Conservation (phyloP, 2,113 vertebrate genomes). For the Varanus komodoensis region DNA sequence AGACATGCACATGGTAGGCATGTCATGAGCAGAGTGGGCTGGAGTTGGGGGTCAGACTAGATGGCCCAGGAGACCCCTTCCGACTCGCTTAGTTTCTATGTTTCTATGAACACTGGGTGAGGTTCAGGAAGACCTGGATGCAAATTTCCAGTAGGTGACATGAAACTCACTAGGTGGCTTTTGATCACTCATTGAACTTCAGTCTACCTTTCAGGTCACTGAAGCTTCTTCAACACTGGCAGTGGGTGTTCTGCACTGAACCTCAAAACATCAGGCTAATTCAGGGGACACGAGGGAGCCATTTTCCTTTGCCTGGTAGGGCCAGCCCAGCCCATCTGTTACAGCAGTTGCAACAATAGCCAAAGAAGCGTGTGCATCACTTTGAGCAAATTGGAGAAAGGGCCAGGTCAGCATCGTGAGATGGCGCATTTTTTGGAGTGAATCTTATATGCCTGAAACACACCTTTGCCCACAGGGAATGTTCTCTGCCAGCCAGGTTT, state of each 20-base stretch:
- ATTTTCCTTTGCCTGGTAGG: no score
- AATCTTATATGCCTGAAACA: background rate
- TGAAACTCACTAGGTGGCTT: background rate
- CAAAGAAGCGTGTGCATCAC: background rate
- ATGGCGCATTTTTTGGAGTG: background rate
- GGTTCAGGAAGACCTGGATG: background rate
- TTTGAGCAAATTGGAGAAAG: background rate
- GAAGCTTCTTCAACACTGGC: no score
- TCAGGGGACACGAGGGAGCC: no score
- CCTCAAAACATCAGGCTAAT: no score
- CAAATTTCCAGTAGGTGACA: background rate
- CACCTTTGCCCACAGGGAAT: background rate
- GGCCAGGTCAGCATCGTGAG: background rate
- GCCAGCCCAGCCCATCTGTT: no score
- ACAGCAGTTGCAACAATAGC: background rate
- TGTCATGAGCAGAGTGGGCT: no score
- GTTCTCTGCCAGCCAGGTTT: background rate
- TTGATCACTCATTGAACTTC: background rate
- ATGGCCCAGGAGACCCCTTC: no score
- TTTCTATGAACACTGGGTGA: background rate
- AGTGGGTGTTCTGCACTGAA: no score
- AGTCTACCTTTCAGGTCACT: background rate
- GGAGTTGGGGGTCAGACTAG: no score
- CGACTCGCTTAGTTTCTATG: no score
- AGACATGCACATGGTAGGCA: no score